These are phyloP conservation scores for Masnerella sp. DNA, from an alignment of 2,888 invertebrate species.

Conservation along the genomic window DNA sequence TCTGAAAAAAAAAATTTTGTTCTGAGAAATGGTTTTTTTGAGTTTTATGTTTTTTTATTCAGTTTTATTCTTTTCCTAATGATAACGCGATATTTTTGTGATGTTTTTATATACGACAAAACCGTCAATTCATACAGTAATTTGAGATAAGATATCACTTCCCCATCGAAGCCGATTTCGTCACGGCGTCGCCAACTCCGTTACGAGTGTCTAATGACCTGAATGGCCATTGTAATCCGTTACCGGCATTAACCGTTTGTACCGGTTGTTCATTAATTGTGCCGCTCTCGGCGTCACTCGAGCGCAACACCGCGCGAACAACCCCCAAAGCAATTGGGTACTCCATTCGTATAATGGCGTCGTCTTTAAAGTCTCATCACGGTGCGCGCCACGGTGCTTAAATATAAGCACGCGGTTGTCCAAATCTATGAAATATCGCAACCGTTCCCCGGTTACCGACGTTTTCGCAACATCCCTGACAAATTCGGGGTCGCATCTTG, in stretches of 20 bases:
- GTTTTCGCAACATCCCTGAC: conserved; percentile 30
- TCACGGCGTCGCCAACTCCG: too few relatives aligned
- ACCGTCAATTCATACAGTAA: too few relatives aligned
- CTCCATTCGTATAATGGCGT: conserved; percentile 32
- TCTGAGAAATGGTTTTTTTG: too few relatives aligned
- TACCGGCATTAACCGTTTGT: conserved; percentile 12
- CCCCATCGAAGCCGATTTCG: too few relatives aligned
- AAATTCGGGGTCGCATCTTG: conserved; percentile 18
- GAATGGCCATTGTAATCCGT: conserved; percentile 10
- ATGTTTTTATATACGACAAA: too few relatives aligned
- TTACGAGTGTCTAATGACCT: background rate
- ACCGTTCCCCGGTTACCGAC: conserved; percentile 34
- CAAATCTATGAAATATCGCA: conserved; percentile 38
- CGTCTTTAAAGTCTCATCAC: conserved; percentile 37
- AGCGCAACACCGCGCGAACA: conserved; percentile 16
- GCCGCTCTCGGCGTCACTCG: conserved; percentile 4
- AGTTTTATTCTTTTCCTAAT: too few relatives aligned
- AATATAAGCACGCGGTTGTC: conserved; percentile 49
- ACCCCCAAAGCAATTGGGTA: conserved; percentile 27
- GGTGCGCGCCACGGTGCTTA: conserved; percentile 28
- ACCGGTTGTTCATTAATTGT: conserved; percentile 30
- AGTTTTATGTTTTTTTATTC: too few relatives aligned
- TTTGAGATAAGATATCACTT: too few relatives aligned
- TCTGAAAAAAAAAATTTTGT: too few relatives aligned
- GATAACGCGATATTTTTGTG: too few relatives aligned